Base-by-base conservation (phyloP, 2,888 invertebrate species). In the Anagyrus pseudococci region DNA sequence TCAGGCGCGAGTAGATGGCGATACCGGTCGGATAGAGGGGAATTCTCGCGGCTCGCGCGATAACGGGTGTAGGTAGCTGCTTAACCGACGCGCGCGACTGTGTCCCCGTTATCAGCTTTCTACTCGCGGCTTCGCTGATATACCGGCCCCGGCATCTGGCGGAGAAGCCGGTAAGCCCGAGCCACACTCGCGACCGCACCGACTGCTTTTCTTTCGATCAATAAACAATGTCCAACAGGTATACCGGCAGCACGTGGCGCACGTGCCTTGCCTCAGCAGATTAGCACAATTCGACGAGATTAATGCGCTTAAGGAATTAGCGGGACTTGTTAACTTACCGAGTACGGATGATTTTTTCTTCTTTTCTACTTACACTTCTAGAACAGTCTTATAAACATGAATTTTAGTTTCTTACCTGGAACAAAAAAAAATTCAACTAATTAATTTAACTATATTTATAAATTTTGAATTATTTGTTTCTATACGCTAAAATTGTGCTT, bases 1-100 rank as follows among this genome's bases (percentile, higher is more conserved):
- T 60, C 61, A 20, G 58, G 58, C 48, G 56, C 49, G 55, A 44
- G 50, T 78, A 77, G 78, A 71, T 74, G 77, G 73, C 77, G 71
- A 76, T 78, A 78, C 70, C 66, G 72, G 73, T 74, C 76, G 70
- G 75, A 69, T 10, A 10, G 6, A 29, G 6, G 29, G 29, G 29
- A 29, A 29, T 7, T 4, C 29, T 73, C 43, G 33, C 40, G 60
- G 46, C 54, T 55, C 47, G 53, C 54, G 58, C 44, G 53, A 61
- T 53, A 40, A 52, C 44, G 60, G n/a, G 29, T 10, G 66, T 58
- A 71, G 70, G 62, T 62, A 58, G 60, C 71, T 68, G 66, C 66
- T 29, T 66, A 58, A 70, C 71, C 70, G 71, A 70, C 71, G 23
- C 29, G 46, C 22, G 40, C 19, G 49, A 26, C 19, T 41, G 6